These are phyloP conservation scores for Tadarida brasiliensis DNA, from an alignment of 2,797 vertebrate genomes.

Conservation along the genomic window DNA sequence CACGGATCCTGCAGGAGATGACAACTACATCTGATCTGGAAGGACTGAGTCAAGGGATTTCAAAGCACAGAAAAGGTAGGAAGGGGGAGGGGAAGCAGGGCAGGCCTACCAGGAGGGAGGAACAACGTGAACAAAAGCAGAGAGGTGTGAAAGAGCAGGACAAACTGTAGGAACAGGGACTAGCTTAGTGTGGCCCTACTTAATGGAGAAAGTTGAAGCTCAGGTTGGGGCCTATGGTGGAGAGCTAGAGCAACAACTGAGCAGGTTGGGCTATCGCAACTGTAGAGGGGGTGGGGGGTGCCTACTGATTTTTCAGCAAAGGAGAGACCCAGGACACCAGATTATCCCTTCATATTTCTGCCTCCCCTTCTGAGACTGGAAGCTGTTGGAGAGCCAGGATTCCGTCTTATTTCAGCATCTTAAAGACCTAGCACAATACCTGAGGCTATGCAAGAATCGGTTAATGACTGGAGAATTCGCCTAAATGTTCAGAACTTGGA, in stretches of 20 bases:
- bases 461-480: neutral
- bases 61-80: neutral
- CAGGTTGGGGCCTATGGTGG: neutral
- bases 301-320: neutral
- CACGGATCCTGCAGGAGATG: neutral
- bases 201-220: neutral
- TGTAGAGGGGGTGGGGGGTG: neutral
- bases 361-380: neutral
- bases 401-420: neutral
- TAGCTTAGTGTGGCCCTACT: neutral
- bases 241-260: neutral
- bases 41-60: neutral
- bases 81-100: neutral
- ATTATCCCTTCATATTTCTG: neutral
- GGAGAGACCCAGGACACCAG: neutral
- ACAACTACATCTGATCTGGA: neutral
- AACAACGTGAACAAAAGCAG: neutral
- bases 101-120: neutral
- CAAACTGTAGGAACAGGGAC: neutral
- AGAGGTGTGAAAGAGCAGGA: neutral
- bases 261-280: neutral
- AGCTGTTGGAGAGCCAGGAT: neutral
- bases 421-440: neutral
- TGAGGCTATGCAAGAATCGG: neutral
- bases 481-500: neutral